A percentile compares a stretch with the other conserved stretches of the same genome.
Conservation (phyloP, 2,797 vertebrate species). For the Paguma larvata region DNA sequence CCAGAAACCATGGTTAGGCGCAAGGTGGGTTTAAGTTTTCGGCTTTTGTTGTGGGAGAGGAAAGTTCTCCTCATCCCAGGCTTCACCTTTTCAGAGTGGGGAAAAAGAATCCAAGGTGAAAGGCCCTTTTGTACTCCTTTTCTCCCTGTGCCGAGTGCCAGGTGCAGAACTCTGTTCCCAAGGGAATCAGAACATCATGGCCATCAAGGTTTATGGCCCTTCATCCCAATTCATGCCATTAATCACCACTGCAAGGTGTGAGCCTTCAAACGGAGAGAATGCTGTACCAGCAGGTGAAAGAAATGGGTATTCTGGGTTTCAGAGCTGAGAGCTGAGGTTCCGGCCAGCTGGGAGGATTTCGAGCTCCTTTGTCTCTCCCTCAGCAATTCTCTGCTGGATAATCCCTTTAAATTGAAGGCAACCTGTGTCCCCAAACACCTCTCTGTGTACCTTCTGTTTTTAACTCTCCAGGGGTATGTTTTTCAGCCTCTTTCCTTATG, state of each 20-base stretch:
- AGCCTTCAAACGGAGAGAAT: constrained; percentile 44
- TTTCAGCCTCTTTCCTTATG: constrained; percentile 43
- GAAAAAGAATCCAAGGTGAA: neutral
- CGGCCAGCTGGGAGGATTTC: neutral
- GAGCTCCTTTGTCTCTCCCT: neutral
- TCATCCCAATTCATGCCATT: neutral
- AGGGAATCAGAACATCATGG: neutral
- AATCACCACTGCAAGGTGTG: neutral
- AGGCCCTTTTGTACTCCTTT: constrained; percentile 64
- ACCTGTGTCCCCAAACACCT: neutral
- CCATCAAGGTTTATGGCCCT: neutral
- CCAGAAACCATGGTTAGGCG: constrained; percentile 37
- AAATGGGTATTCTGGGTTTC: neutral
- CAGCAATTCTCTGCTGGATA: neutral
- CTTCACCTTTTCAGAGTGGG: constrained; percentile 51
- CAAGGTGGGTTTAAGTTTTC: constrained; percentile 72
- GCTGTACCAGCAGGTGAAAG: neutral
- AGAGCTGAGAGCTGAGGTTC: neutral
- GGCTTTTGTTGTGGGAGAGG: constrained; percentile 74
- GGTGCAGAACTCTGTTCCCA: constrained; percentile 55
- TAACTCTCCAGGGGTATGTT: neutral
- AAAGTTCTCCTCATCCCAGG: constrained; percentile 38
- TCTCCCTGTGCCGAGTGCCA: constrained; percentile 28
- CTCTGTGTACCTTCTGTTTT: constrained; percentile 21
- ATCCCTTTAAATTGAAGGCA: neutral